A percentile compares a stretch with the other conserved stretches of the same genome.
phyloP scores from a whole-genome alignment of 2,888 invertebrate species.

The Teleogryllus oceanicus region DNA sequence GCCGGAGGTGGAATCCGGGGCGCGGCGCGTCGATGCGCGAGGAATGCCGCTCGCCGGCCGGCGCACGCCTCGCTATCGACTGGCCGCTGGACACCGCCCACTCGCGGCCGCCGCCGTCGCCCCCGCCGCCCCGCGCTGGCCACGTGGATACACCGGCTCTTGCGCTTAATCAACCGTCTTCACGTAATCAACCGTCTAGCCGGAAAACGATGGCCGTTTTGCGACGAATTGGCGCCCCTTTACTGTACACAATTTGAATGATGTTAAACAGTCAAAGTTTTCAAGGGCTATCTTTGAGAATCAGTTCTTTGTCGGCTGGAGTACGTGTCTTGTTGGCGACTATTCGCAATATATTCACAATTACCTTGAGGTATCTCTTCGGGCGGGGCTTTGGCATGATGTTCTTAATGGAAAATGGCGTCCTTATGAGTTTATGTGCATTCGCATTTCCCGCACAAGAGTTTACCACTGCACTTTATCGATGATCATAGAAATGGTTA shows the following conservation, averaged over 20 bases:
- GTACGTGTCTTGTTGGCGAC: background rate
- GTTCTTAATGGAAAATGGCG: too few species aligned
- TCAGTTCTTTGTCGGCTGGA: background rate
- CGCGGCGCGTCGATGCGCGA: background rate
- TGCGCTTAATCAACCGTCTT: background rate
- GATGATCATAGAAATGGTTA: too few species aligned
- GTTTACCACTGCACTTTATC: too few species aligned
- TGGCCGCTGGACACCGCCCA: conserved; percentile 37
- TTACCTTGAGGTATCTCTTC: background rate
- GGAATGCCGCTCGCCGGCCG: background rate
- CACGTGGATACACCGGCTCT: background rate
- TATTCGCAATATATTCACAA: background rate
- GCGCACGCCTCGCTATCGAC: background rate
- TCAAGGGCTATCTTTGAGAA: background rate
- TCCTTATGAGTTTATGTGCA: too few species aligned
- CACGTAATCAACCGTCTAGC: too few species aligned
- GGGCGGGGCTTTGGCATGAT: background rate
- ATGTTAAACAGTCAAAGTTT: background rate
- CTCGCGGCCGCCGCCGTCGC: background rate
- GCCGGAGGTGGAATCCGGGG: too few species aligned
- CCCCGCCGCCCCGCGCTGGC: background rate
- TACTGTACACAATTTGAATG: too few species aligned
- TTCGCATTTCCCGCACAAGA: too few species aligned
- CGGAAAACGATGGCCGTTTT: too few species aligned
- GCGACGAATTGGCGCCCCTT: fast-evolving